A percentile compares a stretch with the other conserved stretches of the same genome.
These are phyloP conservation scores for Eupithecia inturbata DNA, from an alignment of 2,888 invertebrate genomes.

Conservation along the genomic window DNA sequence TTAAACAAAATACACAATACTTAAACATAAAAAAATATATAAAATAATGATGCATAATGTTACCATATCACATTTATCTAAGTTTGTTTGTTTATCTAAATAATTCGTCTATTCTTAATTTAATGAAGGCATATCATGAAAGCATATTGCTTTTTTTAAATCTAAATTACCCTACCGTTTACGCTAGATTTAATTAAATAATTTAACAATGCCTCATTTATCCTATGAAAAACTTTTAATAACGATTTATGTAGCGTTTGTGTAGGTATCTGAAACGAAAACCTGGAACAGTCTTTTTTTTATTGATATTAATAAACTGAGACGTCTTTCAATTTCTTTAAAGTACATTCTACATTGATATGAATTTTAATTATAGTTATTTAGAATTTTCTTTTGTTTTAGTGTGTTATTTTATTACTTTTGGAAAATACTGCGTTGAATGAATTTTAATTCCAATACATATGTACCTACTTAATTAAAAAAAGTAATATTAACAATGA, in stretches of 20 bases:
- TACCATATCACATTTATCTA: not conserved
- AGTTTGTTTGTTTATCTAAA: slow-evolving; percentile 13
- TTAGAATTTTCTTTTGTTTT: not conserved
- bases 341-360: not conserved
- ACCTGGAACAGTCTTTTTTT: no score
- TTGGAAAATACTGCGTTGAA: not conserved
- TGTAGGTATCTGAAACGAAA: not conserved
- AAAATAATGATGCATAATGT: not conserved
- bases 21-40: not conserved
- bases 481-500: not conserved
- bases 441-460: not conserved
- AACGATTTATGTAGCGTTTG: not conserved
- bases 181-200: slow-evolving; percentile 20
- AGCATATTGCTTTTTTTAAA: slow-evolving; percentile 46
- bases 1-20: not conserved
- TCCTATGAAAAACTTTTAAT: slow-evolving; percentile 23
- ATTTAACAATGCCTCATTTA: slow-evolving; percentile 27
- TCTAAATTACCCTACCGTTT: slow-evolving; percentile 28
- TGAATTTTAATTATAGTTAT: no score
- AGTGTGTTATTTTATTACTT: not conserved
- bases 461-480: no score
- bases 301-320: not conserved
- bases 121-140: slow-evolving; percentile 63
- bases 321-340: not conserved
- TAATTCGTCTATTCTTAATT: slow-evolving; percentile 39